A percentile compares a stretch with the other conserved stretches of the same genome.
These are phyloP conservation scores for Odobenus rosmarus DNA, from an alignment of 2,113 vertebrate genomes.

Conservation along the genomic window DNA sequence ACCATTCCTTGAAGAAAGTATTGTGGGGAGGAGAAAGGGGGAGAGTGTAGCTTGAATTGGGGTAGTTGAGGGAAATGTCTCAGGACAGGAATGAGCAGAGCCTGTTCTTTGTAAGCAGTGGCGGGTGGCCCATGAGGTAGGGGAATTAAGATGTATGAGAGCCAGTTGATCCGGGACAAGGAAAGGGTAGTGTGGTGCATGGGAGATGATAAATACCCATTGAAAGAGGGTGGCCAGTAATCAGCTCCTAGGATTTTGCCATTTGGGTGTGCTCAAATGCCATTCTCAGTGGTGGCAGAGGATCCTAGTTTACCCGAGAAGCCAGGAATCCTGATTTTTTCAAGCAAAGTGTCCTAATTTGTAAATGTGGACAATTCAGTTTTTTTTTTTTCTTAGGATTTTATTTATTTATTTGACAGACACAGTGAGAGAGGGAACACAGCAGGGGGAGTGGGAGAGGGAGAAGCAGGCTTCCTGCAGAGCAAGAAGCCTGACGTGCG, in stretches of 20 bases:
- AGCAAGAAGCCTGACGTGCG: too few species aligned
- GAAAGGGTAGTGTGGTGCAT: neutral
- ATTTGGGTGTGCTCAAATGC: neutral
- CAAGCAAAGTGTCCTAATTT: neutral
- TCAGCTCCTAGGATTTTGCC: neutral
- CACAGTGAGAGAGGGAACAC: too few species aligned
- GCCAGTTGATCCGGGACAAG: neutral
- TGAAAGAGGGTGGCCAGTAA: neutral
- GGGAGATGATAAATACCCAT: neutral
- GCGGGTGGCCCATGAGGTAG: neutral
- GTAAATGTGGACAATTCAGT: neutral
- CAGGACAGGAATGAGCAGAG: neutral
- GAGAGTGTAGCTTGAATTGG: neutral
- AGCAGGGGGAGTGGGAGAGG: too few species aligned
- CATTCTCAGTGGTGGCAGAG: neutral
- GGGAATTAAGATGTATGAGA: neutral
- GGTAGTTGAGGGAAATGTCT: neutral
- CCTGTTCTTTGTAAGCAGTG: neutral
- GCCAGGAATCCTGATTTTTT: neutral
- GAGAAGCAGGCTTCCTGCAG: too few species aligned
- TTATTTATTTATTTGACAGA: too few species aligned
- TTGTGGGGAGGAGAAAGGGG: neutral
- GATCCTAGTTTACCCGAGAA: neutral
- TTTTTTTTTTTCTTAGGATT: neutral
- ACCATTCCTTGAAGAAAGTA: neutral